Conservation (phyloP, 2,888 invertebrate species). For the Alloplasta piceator region DNA sequence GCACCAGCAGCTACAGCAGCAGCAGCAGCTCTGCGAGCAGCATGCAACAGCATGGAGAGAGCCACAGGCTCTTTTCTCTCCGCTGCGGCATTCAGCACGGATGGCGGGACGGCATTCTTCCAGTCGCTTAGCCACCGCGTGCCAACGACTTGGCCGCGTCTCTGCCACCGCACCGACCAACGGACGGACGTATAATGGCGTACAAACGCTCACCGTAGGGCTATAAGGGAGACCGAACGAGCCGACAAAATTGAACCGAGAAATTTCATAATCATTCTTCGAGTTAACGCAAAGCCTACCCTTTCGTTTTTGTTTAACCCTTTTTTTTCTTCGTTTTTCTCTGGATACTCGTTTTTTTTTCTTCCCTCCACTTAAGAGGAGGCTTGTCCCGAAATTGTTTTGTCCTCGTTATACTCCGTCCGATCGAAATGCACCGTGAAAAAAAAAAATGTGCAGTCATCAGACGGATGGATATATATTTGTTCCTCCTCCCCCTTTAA, state of each 20-base stretch:
- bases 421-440: background rate
- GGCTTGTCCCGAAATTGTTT: no score
- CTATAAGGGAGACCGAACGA: slow-evolving; percentile 58
- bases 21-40: slow-evolving; percentile 19
- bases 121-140: slow-evolving; percentile 77
- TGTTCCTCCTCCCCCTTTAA: background rate
- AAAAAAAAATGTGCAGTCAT: background rate
- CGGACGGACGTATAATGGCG: slow-evolving; percentile 61
- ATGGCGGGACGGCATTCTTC: slow-evolving; percentile 79
- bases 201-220: slow-evolving; percentile 52
- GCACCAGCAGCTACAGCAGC: slow-evolving; percentile 37
- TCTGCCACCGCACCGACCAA: slow-evolving; percentile 65
- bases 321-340: slow-evolving; percentile 25
- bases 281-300: slow-evolving; percentile 49
- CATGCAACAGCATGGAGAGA: slow-evolving; percentile 12
- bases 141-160: slow-evolving; percentile 65
- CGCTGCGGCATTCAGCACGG: slow-evolving; percentile 67
- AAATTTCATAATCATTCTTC: slow-evolving; percentile 62
- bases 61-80: slow-evolving; percentile 11
- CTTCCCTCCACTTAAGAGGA: background rate
- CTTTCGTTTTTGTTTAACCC: slow-evolving; percentile 11
- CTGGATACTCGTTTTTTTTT: slow-evolving; percentile 28
- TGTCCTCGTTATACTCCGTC: background rate
- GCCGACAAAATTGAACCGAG: slow-evolving; percentile 63
- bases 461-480: background rate